Conservation (phyloP, 2,113 vertebrate genomes). For the Antechinus stuartii region DNA sequence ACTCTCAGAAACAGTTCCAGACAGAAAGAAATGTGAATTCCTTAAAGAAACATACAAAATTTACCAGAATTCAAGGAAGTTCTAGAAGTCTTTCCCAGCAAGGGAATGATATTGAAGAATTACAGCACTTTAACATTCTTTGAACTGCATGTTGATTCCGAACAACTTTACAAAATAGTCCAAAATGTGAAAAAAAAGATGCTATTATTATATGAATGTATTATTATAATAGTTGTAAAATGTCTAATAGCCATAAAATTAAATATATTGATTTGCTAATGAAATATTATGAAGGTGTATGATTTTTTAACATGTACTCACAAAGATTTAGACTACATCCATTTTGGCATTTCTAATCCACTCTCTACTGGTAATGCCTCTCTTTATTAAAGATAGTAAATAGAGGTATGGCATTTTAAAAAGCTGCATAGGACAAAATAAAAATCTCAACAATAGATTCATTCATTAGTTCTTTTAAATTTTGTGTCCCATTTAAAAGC, state of each 20-base stretch:
- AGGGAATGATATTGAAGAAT: background rate
- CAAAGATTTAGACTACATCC: background rate
- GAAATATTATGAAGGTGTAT: background rate
- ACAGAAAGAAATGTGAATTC: slow-evolving; percentile 32
- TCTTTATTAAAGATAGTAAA: background rate
- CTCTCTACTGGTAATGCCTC: background rate
- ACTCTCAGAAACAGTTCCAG: slow-evolving; percentile 52
- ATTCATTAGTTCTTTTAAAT: background rate
- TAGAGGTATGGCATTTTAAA: background rate
- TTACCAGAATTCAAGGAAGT: slow-evolving; percentile 36
- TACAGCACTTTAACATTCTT: slow-evolving; percentile 19
- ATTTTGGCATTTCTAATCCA: background rate
- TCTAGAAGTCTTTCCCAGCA: slow-evolving; percentile 39
- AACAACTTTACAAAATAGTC: background rate
- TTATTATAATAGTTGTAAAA: background rate
- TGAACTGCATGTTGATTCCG: slow-evolving; percentile 24
- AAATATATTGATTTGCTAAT: background rate
- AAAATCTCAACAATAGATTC: background rate
- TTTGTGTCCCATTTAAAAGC: background rate
- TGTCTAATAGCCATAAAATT: background rate
- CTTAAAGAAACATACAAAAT: slow-evolving; percentile 35
- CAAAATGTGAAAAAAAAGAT: background rate
- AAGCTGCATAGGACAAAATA: background rate
- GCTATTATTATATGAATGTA: background rate
- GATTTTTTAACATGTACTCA: background rate